phyloP scores from a whole-genome alignment of 2,797 vertebrate genomes.

The Potorous gilbertii region DNA sequence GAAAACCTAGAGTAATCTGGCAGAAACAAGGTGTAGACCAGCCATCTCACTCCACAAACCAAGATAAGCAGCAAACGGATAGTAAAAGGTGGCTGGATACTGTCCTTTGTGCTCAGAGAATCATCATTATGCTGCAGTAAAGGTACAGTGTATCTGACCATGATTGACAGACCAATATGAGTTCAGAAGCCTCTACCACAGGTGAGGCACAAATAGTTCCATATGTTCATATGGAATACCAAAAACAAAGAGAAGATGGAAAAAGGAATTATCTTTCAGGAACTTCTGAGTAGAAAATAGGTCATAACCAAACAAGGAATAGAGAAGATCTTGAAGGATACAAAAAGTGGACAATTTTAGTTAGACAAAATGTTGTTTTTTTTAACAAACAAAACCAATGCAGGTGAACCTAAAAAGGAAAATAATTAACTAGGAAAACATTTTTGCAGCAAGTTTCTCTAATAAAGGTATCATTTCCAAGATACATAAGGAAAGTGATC shows the following conservation, averaged over 20 bases:
- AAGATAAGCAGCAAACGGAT: not conserved
- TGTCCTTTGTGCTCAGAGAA: too few relatives aligned
- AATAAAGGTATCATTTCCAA: not conserved
- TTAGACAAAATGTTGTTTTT: not conserved
- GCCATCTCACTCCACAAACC: not conserved
- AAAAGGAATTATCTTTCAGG: not conserved
- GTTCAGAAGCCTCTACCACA: not conserved
- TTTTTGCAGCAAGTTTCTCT: not conserved
- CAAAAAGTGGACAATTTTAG: not conserved
- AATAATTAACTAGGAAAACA: not conserved
- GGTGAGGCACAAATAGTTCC: not conserved
- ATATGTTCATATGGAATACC: not conserved
- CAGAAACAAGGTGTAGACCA: not conserved
- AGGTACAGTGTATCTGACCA: too few relatives aligned
- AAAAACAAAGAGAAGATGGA: not conserved
- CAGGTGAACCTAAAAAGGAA: not conserved
- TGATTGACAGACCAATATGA: too few relatives aligned
- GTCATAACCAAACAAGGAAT: not conserved
- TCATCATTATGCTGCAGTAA: too few relatives aligned
- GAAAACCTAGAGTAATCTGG: not conserved
- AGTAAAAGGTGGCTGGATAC: too few relatives aligned
- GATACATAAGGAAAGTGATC: not conserved
- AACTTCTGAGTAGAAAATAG: not conserved
- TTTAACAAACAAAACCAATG: not conserved
- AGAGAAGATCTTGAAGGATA: not conserved